Evolutionary conservation across 2,888 invertebrate genomes (phyloP).

Genomic region (Abrostola tripartita): DNA sequence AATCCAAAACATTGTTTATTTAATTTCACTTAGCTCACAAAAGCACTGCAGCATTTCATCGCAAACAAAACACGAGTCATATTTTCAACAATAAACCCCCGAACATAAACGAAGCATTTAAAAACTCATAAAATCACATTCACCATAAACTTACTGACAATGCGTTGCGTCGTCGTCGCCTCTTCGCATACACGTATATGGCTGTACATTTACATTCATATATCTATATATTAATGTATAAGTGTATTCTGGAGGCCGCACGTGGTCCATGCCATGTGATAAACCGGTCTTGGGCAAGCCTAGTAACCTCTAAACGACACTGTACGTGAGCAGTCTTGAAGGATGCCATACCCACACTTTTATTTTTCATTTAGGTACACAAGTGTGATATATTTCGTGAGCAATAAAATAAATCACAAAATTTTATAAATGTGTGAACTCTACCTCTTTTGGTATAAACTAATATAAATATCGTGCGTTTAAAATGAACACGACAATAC

Average conservation of each 20-base stretch:
- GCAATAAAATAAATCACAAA: conserved; percentile 19
- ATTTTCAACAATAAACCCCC: conserved; percentile 11
- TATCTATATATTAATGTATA: conserved; percentile 55
- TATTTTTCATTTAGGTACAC: conserved; percentile 61
- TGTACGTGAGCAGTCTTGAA: conserved; percentile 72
- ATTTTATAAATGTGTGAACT: conserved; percentile 9
- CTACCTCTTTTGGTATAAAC: background rate
- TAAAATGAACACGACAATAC: conserved; percentile 13
- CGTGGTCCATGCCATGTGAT: conserved; percentile 85
- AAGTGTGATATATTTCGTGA: conserved; percentile 46
- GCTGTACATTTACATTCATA: conserved; percentile 48
- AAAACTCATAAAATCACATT: conserved; percentile 60
- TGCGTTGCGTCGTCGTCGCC: conserved; percentile 52
- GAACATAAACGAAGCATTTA: conserved; percentile 52
- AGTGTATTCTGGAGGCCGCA: conserved; percentile 80
- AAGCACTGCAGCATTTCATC: background rate
- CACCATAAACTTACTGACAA: conserved; percentile 61
- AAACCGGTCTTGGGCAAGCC: conserved; percentile 85
- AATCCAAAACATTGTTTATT: too few species aligned
- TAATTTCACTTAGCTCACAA: background rate
- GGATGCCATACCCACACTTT: conserved; percentile 73
- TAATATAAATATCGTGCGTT: conserved; percentile 5
- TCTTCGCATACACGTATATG: conserved; percentile 46
- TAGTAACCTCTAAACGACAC: conserved; percentile 87
- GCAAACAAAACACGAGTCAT: conserved; percentile 7